A percentile compares a stretch with the other conserved stretches of the same genome.
These are phyloP conservation scores for Labrus mixtus DNA, from an alignment of 2,113 vertebrate species.

Conservation along the genomic window DNA sequence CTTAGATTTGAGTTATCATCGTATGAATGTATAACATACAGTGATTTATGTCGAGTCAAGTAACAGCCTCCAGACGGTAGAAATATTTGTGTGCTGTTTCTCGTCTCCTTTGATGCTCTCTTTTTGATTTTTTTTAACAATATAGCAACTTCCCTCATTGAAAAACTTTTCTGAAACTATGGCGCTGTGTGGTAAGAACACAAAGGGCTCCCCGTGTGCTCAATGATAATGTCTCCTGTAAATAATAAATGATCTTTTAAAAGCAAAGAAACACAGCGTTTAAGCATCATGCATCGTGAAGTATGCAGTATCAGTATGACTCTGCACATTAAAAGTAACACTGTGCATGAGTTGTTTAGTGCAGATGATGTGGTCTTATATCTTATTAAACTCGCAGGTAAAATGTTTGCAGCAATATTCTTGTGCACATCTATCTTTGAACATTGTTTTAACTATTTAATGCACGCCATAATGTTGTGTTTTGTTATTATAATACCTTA, in stretches of 20 bases:
- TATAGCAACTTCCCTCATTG: background rate
- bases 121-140: conserved; percentile 21
- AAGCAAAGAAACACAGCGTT: conserved; percentile 5
- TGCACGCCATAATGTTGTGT: too few species aligned
- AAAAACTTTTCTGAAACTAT: conserved; percentile 25
- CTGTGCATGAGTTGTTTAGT: background rate
- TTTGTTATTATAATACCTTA: too few species aligned
- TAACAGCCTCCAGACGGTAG: conserved; percentile 8
- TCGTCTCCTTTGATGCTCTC: conserved; percentile 5
- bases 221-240: conserved; percentile 34
- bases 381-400: background rate
- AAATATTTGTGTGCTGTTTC: conserved; percentile 19
- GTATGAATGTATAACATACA: conserved; percentile 62
- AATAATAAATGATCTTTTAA: conserved; percentile 43
- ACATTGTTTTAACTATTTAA: too few species aligned
- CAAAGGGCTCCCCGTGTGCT: conserved; percentile 29
- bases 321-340: too few species aligned
- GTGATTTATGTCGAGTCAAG: conserved; percentile 53
- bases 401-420: too few species aligned
- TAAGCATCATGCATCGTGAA: conserved; percentile 6
- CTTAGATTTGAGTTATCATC: conserved; percentile 71
- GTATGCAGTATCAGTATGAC: background rate
- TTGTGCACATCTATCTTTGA: too few species aligned
- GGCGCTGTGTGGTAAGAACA: conserved; percentile 23
- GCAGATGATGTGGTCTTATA: background rate